These are phyloP conservation scores for Eulemur rubriventer DNA, from an alignment of 2,797 vertebrate species.

Conservation along the genomic window DNA sequence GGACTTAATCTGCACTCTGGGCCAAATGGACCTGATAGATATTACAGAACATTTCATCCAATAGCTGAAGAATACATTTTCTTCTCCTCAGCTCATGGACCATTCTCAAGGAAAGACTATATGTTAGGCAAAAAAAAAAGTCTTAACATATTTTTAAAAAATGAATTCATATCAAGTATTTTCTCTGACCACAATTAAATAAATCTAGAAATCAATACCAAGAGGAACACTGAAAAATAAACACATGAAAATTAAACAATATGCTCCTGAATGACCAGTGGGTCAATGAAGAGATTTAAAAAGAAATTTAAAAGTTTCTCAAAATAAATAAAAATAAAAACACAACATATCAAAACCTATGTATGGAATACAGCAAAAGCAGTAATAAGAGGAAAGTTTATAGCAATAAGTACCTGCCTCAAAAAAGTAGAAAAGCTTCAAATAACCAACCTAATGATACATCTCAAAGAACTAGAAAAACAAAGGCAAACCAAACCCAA, in stretches of 20 bases:
- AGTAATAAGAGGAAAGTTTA: neutral
- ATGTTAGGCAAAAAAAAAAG: neutral
- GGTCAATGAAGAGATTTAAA: neutral
- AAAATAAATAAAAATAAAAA: neutral
- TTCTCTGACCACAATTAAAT: neutral
- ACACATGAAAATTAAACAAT: neutral
- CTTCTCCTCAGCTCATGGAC: neutral
- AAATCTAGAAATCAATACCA: neutral
- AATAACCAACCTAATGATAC: neutral
- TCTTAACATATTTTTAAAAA: neutral
- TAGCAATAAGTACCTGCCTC: neutral
- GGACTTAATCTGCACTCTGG: neutral
- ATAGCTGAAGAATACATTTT: neutral
- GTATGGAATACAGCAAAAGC: neutral
- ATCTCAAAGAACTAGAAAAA: neutral
- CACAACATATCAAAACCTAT: too few relatives aligned
- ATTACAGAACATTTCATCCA: neutral
- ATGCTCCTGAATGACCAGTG: neutral
- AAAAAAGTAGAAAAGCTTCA: neutral
- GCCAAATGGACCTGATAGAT: neutral
- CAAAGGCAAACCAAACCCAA: neutral
- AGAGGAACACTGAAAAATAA: neutral
- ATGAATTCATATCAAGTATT: neutral
- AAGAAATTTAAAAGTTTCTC: neutral
- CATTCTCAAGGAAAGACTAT: neutral